These are phyloP conservation scores for Phasia obesa DNA, from an alignment of 2,888 invertebrate species.

Conservation along the genomic window DNA sequence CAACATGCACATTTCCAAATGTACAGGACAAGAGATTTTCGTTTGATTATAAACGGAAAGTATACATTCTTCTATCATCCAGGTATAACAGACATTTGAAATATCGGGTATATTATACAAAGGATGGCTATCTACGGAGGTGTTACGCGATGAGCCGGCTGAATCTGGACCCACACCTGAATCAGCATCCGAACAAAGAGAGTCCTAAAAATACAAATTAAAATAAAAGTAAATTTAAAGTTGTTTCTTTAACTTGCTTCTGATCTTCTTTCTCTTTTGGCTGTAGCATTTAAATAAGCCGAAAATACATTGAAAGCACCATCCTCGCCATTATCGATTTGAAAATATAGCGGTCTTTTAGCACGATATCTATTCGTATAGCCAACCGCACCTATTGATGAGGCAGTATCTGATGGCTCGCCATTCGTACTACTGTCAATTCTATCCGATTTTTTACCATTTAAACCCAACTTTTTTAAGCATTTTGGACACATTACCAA, in stretches of 20 bases:
- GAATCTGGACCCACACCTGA: slow-evolving; percentile 94
- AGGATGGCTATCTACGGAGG: slow-evolving; percentile 91
- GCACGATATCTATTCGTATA: slow-evolving; percentile 74
- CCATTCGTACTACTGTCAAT: slow-evolving; percentile 56
- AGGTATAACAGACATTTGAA: slow-evolving; percentile 86
- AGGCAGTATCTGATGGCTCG: slow-evolving; percentile 35
- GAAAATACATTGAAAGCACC: slow-evolving; percentile 78
- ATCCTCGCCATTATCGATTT: slow-evolving; percentile 76
- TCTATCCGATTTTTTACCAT: slow-evolving; percentile 60
- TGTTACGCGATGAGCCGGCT: slow-evolving; percentile 90
- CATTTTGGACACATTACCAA: slow-evolving; percentile 96
- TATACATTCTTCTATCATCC: slow-evolving; percentile 98
- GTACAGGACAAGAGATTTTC: slow-evolving; percentile 89
- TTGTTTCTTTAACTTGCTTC: slow-evolving; percentile 67
- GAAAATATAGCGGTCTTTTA: slow-evolving; percentile 73
- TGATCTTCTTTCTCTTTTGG: slow-evolving; percentile 77
- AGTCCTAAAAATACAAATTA: slow-evolving; percentile 83
- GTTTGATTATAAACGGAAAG: slow-evolving; percentile 90
- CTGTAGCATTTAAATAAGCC: slow-evolving; percentile 78
- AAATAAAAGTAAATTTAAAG: neutral
- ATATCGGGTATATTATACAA: slow-evolving; percentile 81
- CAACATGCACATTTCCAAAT: slow-evolving; percentile 88
- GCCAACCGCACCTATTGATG: slow-evolving; percentile 64
- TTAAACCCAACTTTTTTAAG: slow-evolving; percentile 83
- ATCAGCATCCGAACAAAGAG: slow-evolving; percentile 91